A percentile compares a stretch with the other conserved stretches of the same genome.
These are phyloP conservation scores for Hyphantria cunea DNA, from an alignment of 1,140 invertebrate genomes.

Conservation along the genomic window DNA sequence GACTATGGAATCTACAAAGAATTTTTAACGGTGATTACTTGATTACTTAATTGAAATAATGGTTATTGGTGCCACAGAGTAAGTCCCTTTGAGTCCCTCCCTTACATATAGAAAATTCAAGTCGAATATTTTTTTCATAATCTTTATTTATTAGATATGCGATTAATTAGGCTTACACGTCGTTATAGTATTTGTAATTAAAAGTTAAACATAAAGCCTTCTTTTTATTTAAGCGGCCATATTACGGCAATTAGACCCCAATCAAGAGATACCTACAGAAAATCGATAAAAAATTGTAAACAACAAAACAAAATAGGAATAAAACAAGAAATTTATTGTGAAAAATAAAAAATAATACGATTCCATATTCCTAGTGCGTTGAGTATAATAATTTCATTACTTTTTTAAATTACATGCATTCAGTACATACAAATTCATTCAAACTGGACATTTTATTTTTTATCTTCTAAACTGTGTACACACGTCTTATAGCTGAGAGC, in stretches of 20 bases:
- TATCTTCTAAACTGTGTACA: conserved; percentile 1
- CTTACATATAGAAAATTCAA: too few species aligned
- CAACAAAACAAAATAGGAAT: neutral
- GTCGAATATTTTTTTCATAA: too few species aligned
- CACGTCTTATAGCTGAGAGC: neutral
- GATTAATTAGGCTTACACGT: too few species aligned
- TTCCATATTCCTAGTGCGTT: conserved; percentile 29
- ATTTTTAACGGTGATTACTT: too few species aligned
- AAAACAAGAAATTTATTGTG: conserved; percentile 27
- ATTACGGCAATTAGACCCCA: neutral
- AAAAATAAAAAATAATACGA: conserved; percentile 19
- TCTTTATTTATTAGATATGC: too few species aligned
- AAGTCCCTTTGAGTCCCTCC: too few species aligned
- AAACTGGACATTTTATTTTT: neutral
- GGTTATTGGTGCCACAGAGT: too few species aligned
- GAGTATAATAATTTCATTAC: conserved; percentile 35
- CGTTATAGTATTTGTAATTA: too few species aligned
- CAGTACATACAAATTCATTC: conserved; percentile 18
- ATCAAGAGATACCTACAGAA: neutral
- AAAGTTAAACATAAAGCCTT: too few species aligned
- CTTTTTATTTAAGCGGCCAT: too few species aligned
- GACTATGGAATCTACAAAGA: too few species aligned
- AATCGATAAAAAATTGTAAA: conserved; percentile 7
- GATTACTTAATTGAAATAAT: too few species aligned
- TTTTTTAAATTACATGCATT: conserved; percentile 15